phyloP scores from a whole-genome alignment of 2,888 invertebrate species.

The Cataglyphis rosenhaueri region DNA sequence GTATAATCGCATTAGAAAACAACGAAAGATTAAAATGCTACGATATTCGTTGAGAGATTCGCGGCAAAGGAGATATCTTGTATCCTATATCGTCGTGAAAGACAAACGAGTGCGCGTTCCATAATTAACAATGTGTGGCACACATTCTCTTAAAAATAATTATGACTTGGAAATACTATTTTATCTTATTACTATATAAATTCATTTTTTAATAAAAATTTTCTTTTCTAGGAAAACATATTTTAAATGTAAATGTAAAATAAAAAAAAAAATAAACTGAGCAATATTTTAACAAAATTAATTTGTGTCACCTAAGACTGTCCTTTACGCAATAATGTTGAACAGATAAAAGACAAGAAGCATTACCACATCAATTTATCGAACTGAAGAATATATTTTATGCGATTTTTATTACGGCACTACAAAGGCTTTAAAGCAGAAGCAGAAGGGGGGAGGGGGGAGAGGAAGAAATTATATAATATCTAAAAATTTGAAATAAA shows the following conservation, averaged over 20 bases:
- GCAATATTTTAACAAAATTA: not conserved
- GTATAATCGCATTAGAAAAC: not conserved
- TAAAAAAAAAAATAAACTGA: not conserved
- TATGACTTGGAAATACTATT: not conserved
- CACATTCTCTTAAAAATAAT: not conserved
- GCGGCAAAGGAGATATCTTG: not conserved
- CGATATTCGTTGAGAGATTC: not conserved
- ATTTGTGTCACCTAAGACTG: not conserved
- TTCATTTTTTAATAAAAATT: not conserved
- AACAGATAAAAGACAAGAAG: not conserved
- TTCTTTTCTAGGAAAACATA: not conserved
- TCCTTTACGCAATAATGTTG: not conserved
- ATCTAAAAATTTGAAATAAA: not conserved
- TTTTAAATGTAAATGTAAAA: not conserved
- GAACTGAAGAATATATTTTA: not conserved
- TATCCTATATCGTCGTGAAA: not conserved
- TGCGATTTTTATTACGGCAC: not conserved
- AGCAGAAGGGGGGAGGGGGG: not conserved
- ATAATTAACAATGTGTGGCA: not conserved
- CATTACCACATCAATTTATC: not conserved
- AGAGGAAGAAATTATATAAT: not conserved
- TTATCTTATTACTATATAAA: not conserved
- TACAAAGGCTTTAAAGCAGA: not conserved
- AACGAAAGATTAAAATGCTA: not conserved
- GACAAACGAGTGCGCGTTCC: not conserved